Conservation (phyloP, 37 sponge, comb jelly and placozoan species). For the Hormiphora californensis region DNA sequence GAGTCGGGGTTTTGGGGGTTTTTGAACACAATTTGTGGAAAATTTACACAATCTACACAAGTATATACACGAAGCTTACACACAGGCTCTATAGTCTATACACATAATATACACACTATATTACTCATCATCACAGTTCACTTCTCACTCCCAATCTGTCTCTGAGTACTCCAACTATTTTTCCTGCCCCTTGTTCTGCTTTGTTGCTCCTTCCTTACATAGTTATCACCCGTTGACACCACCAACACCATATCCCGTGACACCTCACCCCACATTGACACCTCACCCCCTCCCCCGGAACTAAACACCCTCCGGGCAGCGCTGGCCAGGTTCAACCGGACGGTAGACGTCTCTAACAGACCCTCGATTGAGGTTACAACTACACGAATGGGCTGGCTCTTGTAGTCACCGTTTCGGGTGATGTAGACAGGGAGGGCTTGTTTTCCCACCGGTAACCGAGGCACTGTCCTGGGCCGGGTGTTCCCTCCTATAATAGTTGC, state of each 20-base stretch:
- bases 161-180: no score
- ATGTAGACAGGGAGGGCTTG: constrained; percentile 44
- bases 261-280: constrained; percentile 26
- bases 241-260: constrained; percentile 9
- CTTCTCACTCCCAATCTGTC: constrained; percentile 29
- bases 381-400: neutral
- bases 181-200: no score
- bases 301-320: constrained; percentile 19
- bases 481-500: neutral
- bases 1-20: no score
- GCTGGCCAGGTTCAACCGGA: neutral
- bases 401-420: constrained; percentile 51
- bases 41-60: no score
- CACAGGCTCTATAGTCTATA: no score
- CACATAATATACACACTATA: no score
- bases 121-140: no score
- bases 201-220: constrained; percentile 17
- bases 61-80: no score
- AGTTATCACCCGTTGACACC: constrained; percentile 2
- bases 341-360: constrained; percentile 23
- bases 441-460: constrained; percentile 10
- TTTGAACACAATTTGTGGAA: no score
- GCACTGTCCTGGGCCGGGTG: constrained; percentile 17
- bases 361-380: neutral
- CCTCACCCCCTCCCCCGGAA: constrained; percentile 34